A percentile compares a stretch with the other conserved stretches of the same genome.
These are phyloP conservation scores for Hylia prasina DNA, from an alignment of 2,113 vertebrate genomes.

Conservation along the genomic window DNA sequence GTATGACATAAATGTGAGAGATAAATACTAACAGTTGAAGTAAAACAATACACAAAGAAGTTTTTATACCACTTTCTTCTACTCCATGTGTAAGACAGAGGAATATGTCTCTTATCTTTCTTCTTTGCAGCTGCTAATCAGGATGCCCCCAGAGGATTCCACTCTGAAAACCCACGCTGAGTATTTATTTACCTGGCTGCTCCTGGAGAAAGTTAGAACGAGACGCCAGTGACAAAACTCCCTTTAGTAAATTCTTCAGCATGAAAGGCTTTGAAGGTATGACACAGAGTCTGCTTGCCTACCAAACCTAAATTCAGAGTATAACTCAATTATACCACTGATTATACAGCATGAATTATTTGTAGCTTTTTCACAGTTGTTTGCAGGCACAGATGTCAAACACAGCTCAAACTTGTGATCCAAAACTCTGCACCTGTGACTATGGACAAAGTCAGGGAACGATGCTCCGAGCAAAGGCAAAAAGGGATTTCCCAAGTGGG, in stretches of 20 bases:
- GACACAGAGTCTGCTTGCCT: background rate
- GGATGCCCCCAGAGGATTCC: background rate
- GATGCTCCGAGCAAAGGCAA: too few species aligned
- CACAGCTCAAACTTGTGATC: too few species aligned
- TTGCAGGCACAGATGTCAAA: too few species aligned
- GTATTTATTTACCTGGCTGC: background rate
- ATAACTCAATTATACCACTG: background rate
- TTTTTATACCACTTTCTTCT: background rate
- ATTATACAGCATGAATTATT: background rate
- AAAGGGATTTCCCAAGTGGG: too few species aligned
- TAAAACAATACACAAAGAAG: background rate
- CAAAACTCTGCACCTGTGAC: too few species aligned
- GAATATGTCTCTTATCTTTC: background rate
- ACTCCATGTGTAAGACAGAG: accelerated
- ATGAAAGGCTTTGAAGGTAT: background rate
- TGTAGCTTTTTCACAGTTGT: background rate
- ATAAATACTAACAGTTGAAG: background rate
- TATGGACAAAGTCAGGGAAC: too few species aligned
- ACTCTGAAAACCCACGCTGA: accelerated
- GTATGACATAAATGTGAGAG: background rate
- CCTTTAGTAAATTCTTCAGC: background rate
- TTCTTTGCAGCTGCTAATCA: background rate
- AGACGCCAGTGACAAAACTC: background rate
- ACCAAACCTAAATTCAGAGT: background rate
- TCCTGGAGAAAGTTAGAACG: background rate